Percentiles rank a stretch among this genome's conserved stretches.
These are phyloP conservation scores for Enteromius thamalakanensis DNA, from an alignment of 2,797 vertebrate genomes.

Conservation along the genomic window DNA sequence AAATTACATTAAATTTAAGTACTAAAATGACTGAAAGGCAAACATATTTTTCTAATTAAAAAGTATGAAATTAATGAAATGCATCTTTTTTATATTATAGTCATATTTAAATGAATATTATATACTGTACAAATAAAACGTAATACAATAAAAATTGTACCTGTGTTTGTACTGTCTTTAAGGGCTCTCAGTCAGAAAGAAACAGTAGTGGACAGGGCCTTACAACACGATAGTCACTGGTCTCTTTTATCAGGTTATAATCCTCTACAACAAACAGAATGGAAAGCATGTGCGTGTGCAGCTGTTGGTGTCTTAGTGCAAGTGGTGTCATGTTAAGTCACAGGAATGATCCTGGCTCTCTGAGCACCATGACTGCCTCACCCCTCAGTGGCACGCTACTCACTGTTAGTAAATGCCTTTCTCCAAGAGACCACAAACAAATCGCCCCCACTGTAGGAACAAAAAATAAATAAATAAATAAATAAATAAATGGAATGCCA, in stretches of 20 bases:
- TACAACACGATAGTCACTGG: constrained; percentile 73
- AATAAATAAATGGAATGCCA: not conserved
- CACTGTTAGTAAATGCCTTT: constrained; percentile 47
- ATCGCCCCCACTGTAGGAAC: not conserved
- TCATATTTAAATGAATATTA: not conserved
- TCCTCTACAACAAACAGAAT: constrained; percentile 83
- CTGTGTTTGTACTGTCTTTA: constrained; percentile 69
- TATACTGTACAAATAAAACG: not conserved
- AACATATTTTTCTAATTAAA: not conserved
- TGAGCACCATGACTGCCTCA: constrained; percentile 70
- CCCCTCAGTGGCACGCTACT: constrained; percentile 73
- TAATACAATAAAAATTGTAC: constrained; percentile 47
- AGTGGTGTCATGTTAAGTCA: constrained; percentile 81
- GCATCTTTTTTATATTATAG: not conserved
- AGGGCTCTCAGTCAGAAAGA: constrained; percentile 65
- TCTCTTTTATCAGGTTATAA: constrained; percentile 80
- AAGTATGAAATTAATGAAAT: not conserved
- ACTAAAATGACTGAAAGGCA: not conserved
- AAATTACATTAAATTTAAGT: not conserved
- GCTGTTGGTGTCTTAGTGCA: constrained; percentile 80
- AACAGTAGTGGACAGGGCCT: constrained; percentile 74
- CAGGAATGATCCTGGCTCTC: constrained; percentile 74
- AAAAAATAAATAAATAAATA: not conserved
- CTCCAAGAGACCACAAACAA: constrained; percentile 35
- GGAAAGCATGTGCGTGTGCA: constrained; percentile 78